phyloP scores from a whole-genome alignment of 2,113 vertebrate species.

The Narcine bancroftii region DNA sequence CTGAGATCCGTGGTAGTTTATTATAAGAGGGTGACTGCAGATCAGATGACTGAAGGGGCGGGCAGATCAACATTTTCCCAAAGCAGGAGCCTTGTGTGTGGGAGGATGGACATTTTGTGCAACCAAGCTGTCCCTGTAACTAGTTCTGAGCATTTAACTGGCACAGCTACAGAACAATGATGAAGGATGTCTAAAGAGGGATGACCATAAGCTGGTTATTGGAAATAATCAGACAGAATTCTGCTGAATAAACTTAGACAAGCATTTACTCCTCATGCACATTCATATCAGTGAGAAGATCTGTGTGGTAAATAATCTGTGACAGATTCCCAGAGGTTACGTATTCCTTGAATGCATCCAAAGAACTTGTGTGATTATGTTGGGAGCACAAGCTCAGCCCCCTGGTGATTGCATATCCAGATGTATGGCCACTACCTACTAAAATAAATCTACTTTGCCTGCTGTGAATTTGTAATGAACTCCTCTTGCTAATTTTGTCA shows the following conservation, averaged over 20 bases:
- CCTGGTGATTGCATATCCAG: background rate
- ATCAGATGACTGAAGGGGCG: background rate
- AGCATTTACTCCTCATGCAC: background rate
- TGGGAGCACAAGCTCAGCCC: no score
- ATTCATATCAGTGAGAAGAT: background rate
- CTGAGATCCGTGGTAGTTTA: background rate
- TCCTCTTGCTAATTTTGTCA: background rate
- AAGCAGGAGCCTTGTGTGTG: background rate
- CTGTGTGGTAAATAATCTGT: background rate
- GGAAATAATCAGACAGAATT: background rate
- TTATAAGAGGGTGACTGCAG: no score
- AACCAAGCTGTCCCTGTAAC: background rate
- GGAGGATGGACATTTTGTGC: background rate
- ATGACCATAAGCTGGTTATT: background rate
- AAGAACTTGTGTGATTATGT: background rate
- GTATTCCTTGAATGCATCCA: background rate
- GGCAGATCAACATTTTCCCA: background rate
- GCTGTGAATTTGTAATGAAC: background rate
- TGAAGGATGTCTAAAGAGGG: background rate
- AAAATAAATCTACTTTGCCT: background rate
- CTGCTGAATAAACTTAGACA: conserved; percentile 14
- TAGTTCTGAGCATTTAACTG: background rate
- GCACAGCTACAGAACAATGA: background rate
- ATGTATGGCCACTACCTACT: background rate
- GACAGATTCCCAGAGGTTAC: background rate